Base-by-base conservation (phyloP, 2,888 invertebrate species). In the Nymphalis urticae region DNA sequence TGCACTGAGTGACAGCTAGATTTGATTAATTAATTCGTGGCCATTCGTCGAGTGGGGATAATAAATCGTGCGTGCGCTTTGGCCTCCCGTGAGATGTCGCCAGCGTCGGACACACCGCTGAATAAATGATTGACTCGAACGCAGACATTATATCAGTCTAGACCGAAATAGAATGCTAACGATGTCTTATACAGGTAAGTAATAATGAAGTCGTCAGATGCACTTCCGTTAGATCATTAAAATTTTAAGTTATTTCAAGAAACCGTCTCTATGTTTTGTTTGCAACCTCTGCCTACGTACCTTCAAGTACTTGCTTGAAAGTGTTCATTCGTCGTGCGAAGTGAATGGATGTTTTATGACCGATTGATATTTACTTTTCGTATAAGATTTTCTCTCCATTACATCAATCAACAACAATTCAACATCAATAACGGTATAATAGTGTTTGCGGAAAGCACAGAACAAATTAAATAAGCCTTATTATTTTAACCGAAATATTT, bases 21-120 rank as follows among this genome's bases (percentile, higher is more conserved):
- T 87, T 90, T 91, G 91, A 92, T 92, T 92, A 92, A 92, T 92
- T 92, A 91, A 91, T 91, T 86, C 80, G 83, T 82, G 80, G 83
- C 82, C 76, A 85, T 87, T 85, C 86, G 82, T 84, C 54, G 81
- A 82, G 85, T 79, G 81, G 83, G 81, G 82, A 90, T 89, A 88
- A 92, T 92, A 89, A 92, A 92, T 92, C 88, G 89, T 88, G 85
- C 87, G 82, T 85, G 78, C 75, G 71, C 75, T 72, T 75, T 78
- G 87, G 85, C 92, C 91, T 90, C 91, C 90, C 90, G 86, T 85
- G 87, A 89, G 91, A 89, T 89, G 92, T 91, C 91, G 83, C 88
- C 87, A 81, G 79, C 82, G 84, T 82, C 81, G 80, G 76, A 76
- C 84, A 84, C 85, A 75, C 80, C 80, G 82, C 79, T 83, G 87